Base-by-base conservation (phyloP, 37 sponge, comb jelly and placozoan species). In the Geodia barretti region DNA sequence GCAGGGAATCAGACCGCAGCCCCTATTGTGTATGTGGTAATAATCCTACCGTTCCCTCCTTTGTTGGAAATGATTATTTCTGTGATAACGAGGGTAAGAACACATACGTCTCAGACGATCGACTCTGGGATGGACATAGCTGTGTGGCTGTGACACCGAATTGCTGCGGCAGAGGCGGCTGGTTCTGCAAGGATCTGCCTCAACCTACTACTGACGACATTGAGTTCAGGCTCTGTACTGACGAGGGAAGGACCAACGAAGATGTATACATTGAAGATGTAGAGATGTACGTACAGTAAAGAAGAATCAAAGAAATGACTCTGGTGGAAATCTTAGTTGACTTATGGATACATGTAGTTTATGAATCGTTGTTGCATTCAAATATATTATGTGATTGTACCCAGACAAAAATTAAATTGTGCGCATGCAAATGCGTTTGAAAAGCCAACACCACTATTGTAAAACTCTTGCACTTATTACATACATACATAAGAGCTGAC, bases 101-200 rank as follows among this genome's bases (percentile, higher is more conserved):
- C n/a, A 5, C 26, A 62, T 62, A 62, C n/a, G 64, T 29, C 8
- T n/a, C 26, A 7, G 3, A 62, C 3, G 64, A 62, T 5, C 64
- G 26, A 62, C 64, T 62, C 64, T 62, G 64, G 64, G 64, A 62
- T 62, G 64, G 64, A 62, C 7, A 62, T 3, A 28, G 64, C 3
- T 62, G 64, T 62, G 64, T n/a, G 9, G 28, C n/a, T n/a, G 64
- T 29, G 7, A 28, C n/a, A 28, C n/a, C 3, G 8, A 28, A 62
- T n/a, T 62, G 64, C 64, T 62, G 64, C 8, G 8, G 28, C 26
- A 2, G 9, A 7, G 26, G 26, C 8, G 64, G 64, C 1, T 62
- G 64, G 64, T 62, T 62, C 64, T 62, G 64, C 64, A 62, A 62
- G 28, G 64, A 62, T 62, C 64, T 62, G 3, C 8, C 64, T 29